Conservation (phyloP, 2,113 vertebrate species). For the Alosa alosa region DNA sequence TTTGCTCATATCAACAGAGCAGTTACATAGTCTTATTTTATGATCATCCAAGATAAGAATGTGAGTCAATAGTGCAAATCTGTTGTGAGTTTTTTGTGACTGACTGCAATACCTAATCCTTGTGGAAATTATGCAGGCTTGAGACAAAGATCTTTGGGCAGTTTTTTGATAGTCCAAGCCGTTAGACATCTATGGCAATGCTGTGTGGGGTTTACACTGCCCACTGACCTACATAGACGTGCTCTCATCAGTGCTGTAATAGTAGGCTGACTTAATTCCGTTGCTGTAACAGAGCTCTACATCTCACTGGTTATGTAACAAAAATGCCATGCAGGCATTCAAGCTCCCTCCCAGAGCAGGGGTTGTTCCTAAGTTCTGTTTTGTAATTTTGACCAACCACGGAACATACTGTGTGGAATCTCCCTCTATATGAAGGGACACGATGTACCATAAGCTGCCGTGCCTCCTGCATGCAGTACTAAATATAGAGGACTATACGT, state of each 20-base stretch:
- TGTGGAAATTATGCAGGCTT: not conserved
- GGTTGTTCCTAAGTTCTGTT: conserved; percentile 18
- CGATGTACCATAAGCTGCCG: not conserved
- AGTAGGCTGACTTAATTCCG: not conserved
- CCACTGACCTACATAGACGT: not conserved
- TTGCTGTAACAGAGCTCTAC: not conserved
- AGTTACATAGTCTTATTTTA: not conserved
- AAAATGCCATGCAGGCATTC: not conserved
- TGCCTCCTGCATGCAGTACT: not conserved
- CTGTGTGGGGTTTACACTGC: not conserved
- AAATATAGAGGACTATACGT: conserved; percentile 42
- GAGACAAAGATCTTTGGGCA: not conserved
- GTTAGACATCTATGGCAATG: not conserved
- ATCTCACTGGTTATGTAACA: conserved; percentile 23
- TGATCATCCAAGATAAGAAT: not conserved
- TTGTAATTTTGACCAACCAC: conserved; percentile 22
- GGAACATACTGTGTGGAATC: not conserved
- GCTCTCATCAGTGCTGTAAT: not conserved
- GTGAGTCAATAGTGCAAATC: not conserved
- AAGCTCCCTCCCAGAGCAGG: not conserved
- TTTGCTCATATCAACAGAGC: not conserved
- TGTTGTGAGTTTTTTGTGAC: not conserved
- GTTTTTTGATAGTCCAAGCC: not conserved
- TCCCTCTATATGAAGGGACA: not conserved
- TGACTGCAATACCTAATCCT: not conserved